Conservation (phyloP, 2,888 invertebrate species). For the Chydorus sphaericus region DNA sequence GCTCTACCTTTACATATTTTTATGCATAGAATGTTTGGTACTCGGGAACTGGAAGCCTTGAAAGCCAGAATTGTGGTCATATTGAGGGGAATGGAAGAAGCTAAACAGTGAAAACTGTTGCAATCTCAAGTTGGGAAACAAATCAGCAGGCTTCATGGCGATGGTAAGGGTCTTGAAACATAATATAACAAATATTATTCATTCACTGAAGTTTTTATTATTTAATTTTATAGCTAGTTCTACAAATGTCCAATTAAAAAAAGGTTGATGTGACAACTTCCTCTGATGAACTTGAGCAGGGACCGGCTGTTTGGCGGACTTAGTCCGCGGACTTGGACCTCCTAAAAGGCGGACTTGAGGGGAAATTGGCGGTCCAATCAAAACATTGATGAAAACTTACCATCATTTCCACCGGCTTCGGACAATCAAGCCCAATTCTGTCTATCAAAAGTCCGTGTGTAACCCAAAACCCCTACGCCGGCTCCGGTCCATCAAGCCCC, state of each 20-base stretch:
- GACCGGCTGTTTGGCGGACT: too few species aligned
- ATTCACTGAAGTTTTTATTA: not conserved
- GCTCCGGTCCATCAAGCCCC: too few species aligned
- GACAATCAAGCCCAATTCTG: too few species aligned
- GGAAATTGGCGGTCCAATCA: too few species aligned
- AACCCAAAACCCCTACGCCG: too few species aligned
- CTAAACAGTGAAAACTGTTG: not conserved
- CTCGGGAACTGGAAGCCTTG: conserved; percentile 80
- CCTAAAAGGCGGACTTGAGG: too few species aligned
- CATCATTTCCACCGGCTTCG: too few species aligned
- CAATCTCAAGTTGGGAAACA: not conserved
- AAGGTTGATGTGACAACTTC: conserved; percentile 93
- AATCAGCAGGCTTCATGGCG: conserved; percentile 46
- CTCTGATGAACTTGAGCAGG: conserved; percentile 94
- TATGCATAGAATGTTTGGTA: too few species aligned
- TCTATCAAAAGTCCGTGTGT: too few species aligned
- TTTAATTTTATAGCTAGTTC: conserved; percentile 34
- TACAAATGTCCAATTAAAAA: conserved; percentile 85
- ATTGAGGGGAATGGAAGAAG: conserved; percentile 63
- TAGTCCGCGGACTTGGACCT: too few species aligned
- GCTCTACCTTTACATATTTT: too few species aligned
- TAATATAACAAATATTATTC: not conserved
- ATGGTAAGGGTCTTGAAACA: not conserved
- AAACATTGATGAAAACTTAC: too few species aligned
- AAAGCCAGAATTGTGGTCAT: conserved; percentile 94